Base-by-base conservation (phyloP, 92 coral and sea anemone species). In the Isaurus tuberculatus region DNA sequence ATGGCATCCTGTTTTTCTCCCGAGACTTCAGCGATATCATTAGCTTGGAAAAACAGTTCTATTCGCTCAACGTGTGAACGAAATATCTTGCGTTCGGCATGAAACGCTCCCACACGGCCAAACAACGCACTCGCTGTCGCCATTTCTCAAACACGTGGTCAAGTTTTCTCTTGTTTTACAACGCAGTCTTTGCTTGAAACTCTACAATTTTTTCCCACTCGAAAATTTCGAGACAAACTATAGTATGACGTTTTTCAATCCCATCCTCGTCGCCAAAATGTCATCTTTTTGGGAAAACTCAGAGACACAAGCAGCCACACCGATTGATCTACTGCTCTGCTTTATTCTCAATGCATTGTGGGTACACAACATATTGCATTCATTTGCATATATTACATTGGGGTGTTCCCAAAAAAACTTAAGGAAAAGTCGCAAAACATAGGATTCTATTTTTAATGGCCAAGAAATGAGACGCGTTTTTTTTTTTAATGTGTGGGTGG, bases 1-100 rank as follows among this genome's bases (percentile, higher is more conserved):
- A 63, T 48, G 23, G 80, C 73, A 10, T 51, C 85, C 17, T 42
- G 68, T 34, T 77, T 86, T 71, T 75, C 83, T 42, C 91, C 91
- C 33, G 79, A 32, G 55, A 46, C 46, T 57, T 83, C 84, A 22
- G 67, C 86, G 28, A 88, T 81, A 58, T 83, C 61, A 81, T 91
- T 91, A 36, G 85, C 94, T 31, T 29, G 60, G 64, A 88, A 88
- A 42, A 71, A 88, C 84, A 84, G 51, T 77, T 88, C 89, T 81
- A 88, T 65, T 69, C 89, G 73, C 65, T 91, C 94, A 16, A 84
- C 83, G 36, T 87, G 79, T 25, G 17, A 51, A 14, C 61, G 2
- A 36, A 36, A 36, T 36, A 7, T 36, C 42, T 36, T 7, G 42
- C 42, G 42, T 36, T 36, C 42, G 42, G 42, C 42, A 36, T 36